Percentiles rank a stretch among this genome's conserved stretches.
phyloP scores from a whole-genome alignment of 30 jellyfish, hydroid and myxozoan species.

The Cassiopea xamachana region DNA sequence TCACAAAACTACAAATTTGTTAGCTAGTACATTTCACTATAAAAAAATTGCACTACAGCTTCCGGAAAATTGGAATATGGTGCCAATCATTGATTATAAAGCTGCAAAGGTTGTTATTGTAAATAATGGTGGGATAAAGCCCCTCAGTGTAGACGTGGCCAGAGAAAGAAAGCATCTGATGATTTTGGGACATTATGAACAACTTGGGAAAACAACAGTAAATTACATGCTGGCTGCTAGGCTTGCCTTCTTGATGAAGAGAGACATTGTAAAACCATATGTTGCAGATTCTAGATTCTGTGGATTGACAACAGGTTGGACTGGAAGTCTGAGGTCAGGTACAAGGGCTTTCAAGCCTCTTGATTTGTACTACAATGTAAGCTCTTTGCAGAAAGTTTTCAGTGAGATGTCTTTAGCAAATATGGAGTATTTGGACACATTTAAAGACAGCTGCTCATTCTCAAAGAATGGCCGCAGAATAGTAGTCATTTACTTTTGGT shows the following conservation, averaged over 20 bases:
- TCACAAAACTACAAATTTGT: no score
- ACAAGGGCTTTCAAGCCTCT: conserved; percentile 88
- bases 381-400: conserved; percentile 61
- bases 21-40: no score
- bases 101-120: conserved; percentile 29
- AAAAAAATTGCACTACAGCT: not conserved
- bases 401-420: conserved; percentile 28
- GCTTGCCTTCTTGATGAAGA: conserved; percentile 70
- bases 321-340: conserved; percentile 75
- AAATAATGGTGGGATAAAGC: conserved; percentile 27
- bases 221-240: conserved; percentile 85
- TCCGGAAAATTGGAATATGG: conserved; percentile 31
- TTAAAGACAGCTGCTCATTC: conserved; percentile 50
- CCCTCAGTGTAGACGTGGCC: not conserved
- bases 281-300: conserved; percentile 92
- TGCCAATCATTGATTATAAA: not conserved
- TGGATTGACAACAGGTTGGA: conserved; percentile 94
- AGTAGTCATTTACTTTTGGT: conserved; percentile 79
- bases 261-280: conserved; percentile 86
- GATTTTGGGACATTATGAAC: conserved; percentile 96
- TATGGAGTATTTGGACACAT: conserved; percentile 67
- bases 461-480: conserved; percentile 24
- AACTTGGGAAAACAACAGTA: conserved; percentile 93
- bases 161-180: conserved; percentile 56
- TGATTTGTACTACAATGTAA: conserved; percentile 75